Evolutionary conservation across 2,888 invertebrate genomes (phyloP).

Genomic region (Diarsia brunnea): DNA sequence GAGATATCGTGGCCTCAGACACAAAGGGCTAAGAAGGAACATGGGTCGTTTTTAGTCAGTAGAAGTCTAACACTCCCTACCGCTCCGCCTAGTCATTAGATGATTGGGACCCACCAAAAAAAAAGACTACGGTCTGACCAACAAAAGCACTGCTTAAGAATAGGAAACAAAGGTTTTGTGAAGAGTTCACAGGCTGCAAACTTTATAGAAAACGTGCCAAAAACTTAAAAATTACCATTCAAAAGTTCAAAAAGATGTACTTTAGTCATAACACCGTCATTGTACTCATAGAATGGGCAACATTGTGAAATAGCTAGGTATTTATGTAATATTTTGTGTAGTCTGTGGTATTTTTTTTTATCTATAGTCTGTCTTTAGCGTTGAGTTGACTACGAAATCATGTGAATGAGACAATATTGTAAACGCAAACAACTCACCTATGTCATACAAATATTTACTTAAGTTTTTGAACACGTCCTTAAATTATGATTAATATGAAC

Average conservation of each 20-base stretch:
- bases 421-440: background rate
- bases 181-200: background rate
- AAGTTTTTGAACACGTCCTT: background rate
- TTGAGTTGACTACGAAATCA: slow-evolving; percentile 5
- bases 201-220: background rate
- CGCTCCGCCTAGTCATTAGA: no score
- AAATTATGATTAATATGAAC: no score
- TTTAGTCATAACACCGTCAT: no score
- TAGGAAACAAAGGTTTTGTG: background rate
- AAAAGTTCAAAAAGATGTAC: no score
- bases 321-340: no score
- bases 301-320: background rate
- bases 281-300: background rate
- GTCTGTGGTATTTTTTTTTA: no score
- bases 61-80: no score
- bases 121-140: background rate
- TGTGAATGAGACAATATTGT: background rate
- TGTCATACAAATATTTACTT: background rate
- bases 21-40: no score
- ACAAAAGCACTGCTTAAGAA: background rate
- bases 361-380: background rate
- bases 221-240: background rate
- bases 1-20: no score
- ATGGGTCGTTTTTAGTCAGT: no score
- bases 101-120: no score